phyloP scores from a whole-genome alignment of 1,140 invertebrate genomes.

The Drosophila ananassae region DNA sequence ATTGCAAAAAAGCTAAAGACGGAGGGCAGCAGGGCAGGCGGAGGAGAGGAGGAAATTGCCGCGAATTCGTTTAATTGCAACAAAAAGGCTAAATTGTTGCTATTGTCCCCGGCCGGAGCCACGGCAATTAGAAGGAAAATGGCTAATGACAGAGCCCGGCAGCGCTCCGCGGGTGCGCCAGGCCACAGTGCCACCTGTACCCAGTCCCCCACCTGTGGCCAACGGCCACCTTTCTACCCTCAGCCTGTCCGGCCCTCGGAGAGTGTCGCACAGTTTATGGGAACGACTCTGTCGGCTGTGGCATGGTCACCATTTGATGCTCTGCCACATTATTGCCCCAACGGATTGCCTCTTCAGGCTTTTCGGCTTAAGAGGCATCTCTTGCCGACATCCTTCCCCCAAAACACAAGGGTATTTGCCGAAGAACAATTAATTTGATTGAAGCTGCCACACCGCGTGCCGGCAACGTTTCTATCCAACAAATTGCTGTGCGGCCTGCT shows the following conservation, averaged over 20 bases:
- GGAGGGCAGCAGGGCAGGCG: not conserved
- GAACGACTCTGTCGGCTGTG: not conserved
- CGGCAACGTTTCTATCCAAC: slow-evolving; percentile 70
- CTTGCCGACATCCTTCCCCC: not conserved
- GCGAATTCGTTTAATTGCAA: slow-evolving; percentile 37
- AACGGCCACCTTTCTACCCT: not conserved
- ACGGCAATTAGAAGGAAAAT: slow-evolving; percentile 44
- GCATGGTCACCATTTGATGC: not conserved
- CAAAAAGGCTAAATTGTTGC: slow-evolving; percentile 32
- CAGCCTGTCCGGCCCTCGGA: slow-evolving; percentile 28
- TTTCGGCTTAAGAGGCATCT: too few species aligned
- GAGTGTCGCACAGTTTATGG: slow-evolving; percentile 49
- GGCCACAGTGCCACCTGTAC: not conserved
- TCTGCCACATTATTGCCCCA: not conserved
- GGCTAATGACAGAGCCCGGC: slow-evolving; percentile 35
- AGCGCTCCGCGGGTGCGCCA: not conserved
- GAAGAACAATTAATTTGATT: slow-evolving; percentile 79
- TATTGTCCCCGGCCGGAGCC: slow-evolving; percentile 23
- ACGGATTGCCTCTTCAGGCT: too few species aligned
- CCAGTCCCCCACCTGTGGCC: slow-evolving; percentile 20
- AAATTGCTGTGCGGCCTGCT: slow-evolving; percentile 59
- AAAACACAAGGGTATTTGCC: slow-evolving; percentile 19
- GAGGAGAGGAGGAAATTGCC: not conserved
- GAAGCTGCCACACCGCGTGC: slow-evolving; percentile 78
- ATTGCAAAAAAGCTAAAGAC: not conserved